Evolutionary conservation across 2,113 vertebrate genomes (phyloP).

Genomic region (Gymnobelideus leadbeateri): DNA sequence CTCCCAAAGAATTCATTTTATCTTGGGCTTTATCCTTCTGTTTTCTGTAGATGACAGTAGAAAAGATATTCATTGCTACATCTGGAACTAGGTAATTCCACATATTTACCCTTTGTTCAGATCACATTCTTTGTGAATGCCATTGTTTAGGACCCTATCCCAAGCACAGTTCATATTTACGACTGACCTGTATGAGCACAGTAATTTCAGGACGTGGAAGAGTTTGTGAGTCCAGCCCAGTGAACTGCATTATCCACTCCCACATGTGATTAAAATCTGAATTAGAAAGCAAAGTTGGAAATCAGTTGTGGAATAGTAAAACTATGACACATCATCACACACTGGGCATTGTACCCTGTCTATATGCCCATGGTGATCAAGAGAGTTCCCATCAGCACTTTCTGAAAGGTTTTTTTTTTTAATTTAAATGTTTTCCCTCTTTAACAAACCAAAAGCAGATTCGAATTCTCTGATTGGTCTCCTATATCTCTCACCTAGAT

Average conservation of each 20-base stretch:
- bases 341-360: not conserved
- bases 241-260: conserved; percentile 12
- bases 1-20: not conserved
- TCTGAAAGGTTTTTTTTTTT: not conserved
- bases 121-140: conserved; percentile 5
- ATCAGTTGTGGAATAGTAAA: not conserved
- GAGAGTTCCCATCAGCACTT: not conserved
- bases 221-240: conserved; percentile 18
- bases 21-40: not conserved
- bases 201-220: conserved; percentile 43
- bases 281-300: conserved; percentile 22
- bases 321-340: not conserved
- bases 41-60: not conserved
- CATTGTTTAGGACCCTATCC: not conserved
- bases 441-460: not conserved
- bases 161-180: conserved; percentile 1
- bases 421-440: not conserved
- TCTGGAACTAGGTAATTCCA: not conserved
- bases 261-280: conserved; percentile 27
- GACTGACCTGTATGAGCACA: conserved; percentile 15
- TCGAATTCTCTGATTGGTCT: not conserved
- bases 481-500: not conserved
- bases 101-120: not conserved
- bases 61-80: not conserved
- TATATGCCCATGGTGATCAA: not conserved